Conservation (phyloP, 2,888 invertebrate genomes). For the Tachina grossa region DNA sequence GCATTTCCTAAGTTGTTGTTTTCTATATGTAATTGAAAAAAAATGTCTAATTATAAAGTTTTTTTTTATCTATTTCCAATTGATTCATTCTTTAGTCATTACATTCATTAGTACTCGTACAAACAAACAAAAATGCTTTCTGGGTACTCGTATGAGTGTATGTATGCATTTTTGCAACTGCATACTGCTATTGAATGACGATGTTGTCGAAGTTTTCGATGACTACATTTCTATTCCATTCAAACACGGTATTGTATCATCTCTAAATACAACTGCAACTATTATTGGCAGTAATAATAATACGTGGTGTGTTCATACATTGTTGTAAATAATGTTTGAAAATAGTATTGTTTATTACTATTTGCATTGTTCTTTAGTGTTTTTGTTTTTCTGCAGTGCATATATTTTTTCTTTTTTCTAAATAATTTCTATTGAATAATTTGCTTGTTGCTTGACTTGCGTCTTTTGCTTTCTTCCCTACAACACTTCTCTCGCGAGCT, state of each 20-base stretch:
- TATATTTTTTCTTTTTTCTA: constrained; percentile 18
- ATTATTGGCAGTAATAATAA: background rate
- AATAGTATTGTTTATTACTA: constrained; percentile 40
- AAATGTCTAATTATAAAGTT: constrained; percentile 55
- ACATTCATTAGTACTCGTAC: constrained; percentile 46
- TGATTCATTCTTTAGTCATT: constrained; percentile 41
- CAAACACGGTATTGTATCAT: constrained; percentile 20
- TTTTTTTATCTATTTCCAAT: constrained; percentile 34
- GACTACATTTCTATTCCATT: constrained; percentile 48
- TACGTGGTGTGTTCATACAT: background rate
- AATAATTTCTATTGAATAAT: constrained; percentile 66
- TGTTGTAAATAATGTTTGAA: constrained; percentile 19
- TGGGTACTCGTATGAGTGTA: constrained; percentile 14
- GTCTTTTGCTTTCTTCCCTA: constrained; percentile 8
- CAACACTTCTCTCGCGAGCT: background rate
- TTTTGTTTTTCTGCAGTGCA: background rate
- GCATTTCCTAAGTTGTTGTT: constrained; percentile 9
- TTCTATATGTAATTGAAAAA: constrained; percentile 22
- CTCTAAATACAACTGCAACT: background rate
- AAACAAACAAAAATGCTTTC: constrained; percentile 1
- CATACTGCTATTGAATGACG: constrained; percentile 49
- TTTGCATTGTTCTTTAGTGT: constrained; percentile 44
- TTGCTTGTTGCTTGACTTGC: constrained; percentile 58
- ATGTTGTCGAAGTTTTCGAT: constrained; percentile 49
- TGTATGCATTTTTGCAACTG: constrained; percentile 45